Percentiles rank a stretch among this genome's conserved stretches.
Conservation (phyloP, 2,888 invertebrate genomes). For the Bombyx huttoni region DNA sequence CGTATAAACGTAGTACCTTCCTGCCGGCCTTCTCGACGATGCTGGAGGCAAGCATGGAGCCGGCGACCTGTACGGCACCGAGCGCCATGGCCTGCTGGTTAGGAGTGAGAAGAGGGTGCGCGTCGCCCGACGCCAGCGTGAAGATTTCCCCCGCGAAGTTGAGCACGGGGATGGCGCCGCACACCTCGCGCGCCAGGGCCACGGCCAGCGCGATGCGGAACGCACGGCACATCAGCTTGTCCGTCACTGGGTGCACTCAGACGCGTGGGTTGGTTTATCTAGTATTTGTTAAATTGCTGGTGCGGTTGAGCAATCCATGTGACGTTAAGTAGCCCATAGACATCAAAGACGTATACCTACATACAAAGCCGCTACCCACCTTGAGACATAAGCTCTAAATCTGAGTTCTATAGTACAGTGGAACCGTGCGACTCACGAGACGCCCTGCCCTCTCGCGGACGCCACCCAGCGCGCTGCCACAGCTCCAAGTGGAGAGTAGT, state of each 20-base stretch:
- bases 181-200: constrained; percentile 41
- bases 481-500: too few relatives aligned
- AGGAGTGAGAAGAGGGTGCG: constrained; percentile 31
- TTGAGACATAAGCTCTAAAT: too few relatives aligned
- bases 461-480: too few relatives aligned
- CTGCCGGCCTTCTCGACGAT: constrained; percentile 49
- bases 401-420: too few relatives aligned
- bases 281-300: too few relatives aligned
- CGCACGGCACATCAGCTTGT: constrained; percentile 43
- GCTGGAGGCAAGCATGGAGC: constrained; percentile 40
- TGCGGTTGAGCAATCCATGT: too few relatives aligned
- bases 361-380: too few relatives aligned
- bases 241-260: constrained; percentile 27
- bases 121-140: constrained; percentile 29
- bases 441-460: too few relatives aligned
- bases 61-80: constrained; percentile 48
- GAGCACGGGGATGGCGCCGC: constrained; percentile 49
- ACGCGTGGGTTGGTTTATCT: too few relatives aligned
- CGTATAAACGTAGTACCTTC: constrained; percentile 26
- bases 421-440: too few relatives aligned
- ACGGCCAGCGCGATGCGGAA: constrained; percentile 41
- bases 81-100: constrained; percentile 61
- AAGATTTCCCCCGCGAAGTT: constrained; percentile 61
- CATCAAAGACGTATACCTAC: too few relatives aligned
- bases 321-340: too few relatives aligned